Evolutionary conservation across 2,113 vertebrate genomes (phyloP).

Genomic region (Thamnaconus septentrionalis): DNA sequence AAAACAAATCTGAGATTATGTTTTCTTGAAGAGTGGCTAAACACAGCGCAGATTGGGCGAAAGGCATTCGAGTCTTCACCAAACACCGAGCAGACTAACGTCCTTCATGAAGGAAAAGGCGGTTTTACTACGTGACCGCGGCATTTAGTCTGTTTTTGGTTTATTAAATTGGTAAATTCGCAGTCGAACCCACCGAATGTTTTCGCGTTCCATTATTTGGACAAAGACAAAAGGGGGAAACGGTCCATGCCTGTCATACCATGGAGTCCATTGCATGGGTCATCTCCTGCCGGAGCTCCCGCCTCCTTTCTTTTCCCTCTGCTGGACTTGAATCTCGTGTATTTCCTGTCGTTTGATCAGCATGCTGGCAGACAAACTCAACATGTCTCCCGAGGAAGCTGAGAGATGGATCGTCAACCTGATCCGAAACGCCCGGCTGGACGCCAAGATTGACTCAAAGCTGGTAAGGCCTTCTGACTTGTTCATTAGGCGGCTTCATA

Average conservation of each 20-base stretch:
- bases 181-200: background rate
- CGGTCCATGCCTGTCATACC: background rate
- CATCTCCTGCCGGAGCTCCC: background rate
- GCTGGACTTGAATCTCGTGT: background rate
- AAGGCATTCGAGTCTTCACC: no score
- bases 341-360: conserved; percentile 67
- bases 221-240: background rate
- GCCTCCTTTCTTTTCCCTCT: conserved; percentile 1
- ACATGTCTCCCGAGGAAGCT: conserved; percentile 97
- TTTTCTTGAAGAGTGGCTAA: no score
- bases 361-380: conserved; percentile 98
- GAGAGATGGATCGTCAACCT: conserved; percentile 99
- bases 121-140: background rate
- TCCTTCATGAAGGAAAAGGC: no score
- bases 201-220: background rate
- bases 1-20: background rate
- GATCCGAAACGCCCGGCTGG: conserved; percentile 94
- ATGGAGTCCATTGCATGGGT: background rate
- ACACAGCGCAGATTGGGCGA: no score
- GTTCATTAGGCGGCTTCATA: conserved; percentile 17
- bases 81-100: no score
- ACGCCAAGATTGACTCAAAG: conserved; percentile 98
- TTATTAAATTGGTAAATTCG: background rate
- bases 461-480: conserved; percentile 80
- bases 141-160: background rate